A percentile compares a stretch with the other conserved stretches of the same genome.
Conservation (phyloP, 2,888 invertebrate species). For the Sphecodes monilicornis region DNA sequence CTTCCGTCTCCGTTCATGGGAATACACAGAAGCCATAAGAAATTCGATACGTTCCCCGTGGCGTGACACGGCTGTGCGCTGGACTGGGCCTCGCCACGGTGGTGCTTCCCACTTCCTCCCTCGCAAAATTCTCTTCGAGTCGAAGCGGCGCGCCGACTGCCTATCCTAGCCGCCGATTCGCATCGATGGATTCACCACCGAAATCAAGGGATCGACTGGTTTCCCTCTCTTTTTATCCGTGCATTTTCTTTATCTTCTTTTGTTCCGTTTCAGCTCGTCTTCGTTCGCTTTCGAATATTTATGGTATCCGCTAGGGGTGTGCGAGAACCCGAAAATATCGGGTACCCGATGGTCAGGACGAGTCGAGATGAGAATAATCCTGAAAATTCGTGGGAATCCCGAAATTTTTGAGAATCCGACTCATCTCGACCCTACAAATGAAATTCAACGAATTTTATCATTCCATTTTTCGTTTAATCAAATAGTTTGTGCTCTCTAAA, state of each 20-base stretch:
- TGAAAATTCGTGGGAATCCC: too few species aligned
- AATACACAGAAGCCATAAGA: constrained; percentile 84
- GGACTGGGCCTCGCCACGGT: constrained; percentile 73
- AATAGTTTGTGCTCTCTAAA: too few species aligned
- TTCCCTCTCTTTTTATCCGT: neutral
- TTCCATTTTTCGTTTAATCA: too few species aligned
- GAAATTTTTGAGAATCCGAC: too few species aligned
- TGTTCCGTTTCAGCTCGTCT: neutral
- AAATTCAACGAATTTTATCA: too few species aligned
- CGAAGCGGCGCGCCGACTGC: constrained; percentile 17
- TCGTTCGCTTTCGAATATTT: neutral
- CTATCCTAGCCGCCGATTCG: constrained; percentile 59
- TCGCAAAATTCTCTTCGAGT: constrained; percentile 62
- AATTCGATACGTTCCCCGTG: constrained; percentile 83
- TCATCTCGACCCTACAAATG: too few species aligned
- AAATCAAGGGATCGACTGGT: constrained; percentile 35
- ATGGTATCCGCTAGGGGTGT: too few species aligned
- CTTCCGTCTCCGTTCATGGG: constrained; percentile 77
- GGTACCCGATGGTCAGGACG: too few species aligned
- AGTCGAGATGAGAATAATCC: too few species aligned
- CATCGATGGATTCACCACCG: constrained; percentile 55
- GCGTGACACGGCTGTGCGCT: constrained; percentile 71
- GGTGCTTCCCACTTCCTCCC: constrained; percentile 84
- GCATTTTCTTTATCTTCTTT: neutral
- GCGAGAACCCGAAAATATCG: too few species aligned